Evolutionary conservation across 2,888 invertebrate species (phyloP), one percentile per base, ranked within the genome.

Genomic region (Dilophus febrilis): DNA sequence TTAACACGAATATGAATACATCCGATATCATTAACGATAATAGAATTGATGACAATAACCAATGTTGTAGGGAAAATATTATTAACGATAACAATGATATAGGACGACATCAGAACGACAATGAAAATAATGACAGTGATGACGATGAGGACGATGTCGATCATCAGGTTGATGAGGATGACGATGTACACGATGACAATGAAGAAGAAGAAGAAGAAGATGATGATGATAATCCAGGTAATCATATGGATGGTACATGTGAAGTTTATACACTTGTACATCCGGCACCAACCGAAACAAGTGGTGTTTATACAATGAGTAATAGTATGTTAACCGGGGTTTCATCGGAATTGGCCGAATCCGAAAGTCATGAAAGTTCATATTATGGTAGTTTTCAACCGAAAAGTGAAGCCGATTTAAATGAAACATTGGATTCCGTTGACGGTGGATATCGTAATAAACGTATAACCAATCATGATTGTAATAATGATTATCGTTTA

Each of bases 251-350:
- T 45, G 67, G 70, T 31, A 67, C 68, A n/a, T 72, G 72, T 3
- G 71, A 71, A 7, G 69, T 77, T 0, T 71, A 71, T 44, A 67
- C 68, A 0, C 51, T 68, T 29, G 67, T 71, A 1, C 74, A 77
- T 43, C 70, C 75, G 14, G 75, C 77, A 3, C 82, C 81, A 13
- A 85, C 85, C 45, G 84, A 84, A 59, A 85, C 84, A 1, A 85
- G 84, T 46, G 86, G 86, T 1, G 82, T 86, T 1, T 86, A 85
- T 52, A 86, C 86, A 1, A 71, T 85, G 65, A 75, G 77, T 36
- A 76, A 77, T 51, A 78, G 57, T 45, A 64, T 59, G 56, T 56
- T 72, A 43, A 73, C 74, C 2, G 64, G 68, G 1, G 63, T 65
- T 47, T 62, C 60, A 6, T 74, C 72, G 2, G 74, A 73, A 59